Conservation (phyloP, 2,888 invertebrate genomes). For the Volucella bombylans region DNA sequence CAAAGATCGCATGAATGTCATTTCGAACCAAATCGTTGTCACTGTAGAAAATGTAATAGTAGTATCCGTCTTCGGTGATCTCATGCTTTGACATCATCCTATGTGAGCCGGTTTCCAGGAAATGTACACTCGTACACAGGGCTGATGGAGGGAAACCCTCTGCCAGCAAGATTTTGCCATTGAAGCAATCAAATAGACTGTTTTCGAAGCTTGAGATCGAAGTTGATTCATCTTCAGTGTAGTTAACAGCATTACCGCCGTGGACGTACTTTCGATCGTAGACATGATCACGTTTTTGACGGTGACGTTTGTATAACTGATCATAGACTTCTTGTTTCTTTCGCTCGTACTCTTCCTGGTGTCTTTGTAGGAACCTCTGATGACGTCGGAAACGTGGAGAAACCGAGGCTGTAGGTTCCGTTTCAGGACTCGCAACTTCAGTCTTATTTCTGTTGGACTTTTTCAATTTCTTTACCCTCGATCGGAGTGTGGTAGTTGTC, state of each 20-base stretch:
- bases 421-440: slow-evolving; percentile 36
- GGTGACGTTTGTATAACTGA: slow-evolving; percentile 76
- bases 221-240: slow-evolving; percentile 85
- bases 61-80: slow-evolving; percentile 90
- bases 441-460: slow-evolving; percentile 63
- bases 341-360: slow-evolving; percentile 41
- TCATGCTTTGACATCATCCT: slow-evolving; percentile 87
- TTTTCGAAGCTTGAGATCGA: slow-evolving; percentile 93
- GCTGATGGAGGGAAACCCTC: slow-evolving; percentile 88
- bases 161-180: slow-evolving; percentile 88
- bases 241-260: slow-evolving; percentile 88
- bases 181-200: slow-evolving; percentile 89
- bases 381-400: slow-evolving; percentile 47
- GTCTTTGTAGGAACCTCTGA: slow-evolving; percentile 29
- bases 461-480: slow-evolving; percentile 77
- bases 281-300: slow-evolving; percentile 82
- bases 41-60: slow-evolving; percentile 94
- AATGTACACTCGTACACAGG: slow-evolving; percentile 87
- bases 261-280: slow-evolving; percentile 90
- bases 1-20: slow-evolving; percentile 91
- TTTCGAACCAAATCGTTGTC: slow-evolving; percentile 91
- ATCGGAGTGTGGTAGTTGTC: slow-evolving; percentile 55
- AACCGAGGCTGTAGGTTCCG: neutral
- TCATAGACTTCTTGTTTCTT: slow-evolving; percentile 78
- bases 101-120: slow-evolving; percentile 87